Percentiles rank a stretch among this genome's conserved stretches.
phyloP scores from a whole-genome alignment of 2,797 vertebrate genomes.

The Microcaecilia unicolor region DNA sequence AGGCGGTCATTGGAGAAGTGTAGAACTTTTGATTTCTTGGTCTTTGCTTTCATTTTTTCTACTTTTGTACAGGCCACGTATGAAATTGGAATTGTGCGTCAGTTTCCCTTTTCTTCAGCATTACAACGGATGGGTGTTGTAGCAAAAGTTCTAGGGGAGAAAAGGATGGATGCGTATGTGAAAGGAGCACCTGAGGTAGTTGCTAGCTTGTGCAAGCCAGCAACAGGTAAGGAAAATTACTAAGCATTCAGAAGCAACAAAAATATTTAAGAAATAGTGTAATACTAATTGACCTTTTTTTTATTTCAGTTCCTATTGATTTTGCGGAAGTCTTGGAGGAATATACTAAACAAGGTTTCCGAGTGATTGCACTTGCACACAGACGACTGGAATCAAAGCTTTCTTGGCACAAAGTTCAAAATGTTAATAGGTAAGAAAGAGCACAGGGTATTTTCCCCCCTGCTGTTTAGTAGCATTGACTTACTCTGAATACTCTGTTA shows the following conservation, averaged over 20 bases:
- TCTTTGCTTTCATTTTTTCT: background rate
- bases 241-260: background rate
- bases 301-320: constrained; percentile 71
- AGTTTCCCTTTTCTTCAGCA: constrained; percentile 94
- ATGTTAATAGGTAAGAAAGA: constrained; percentile 70
- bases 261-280: background rate
- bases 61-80: constrained; percentile 67
- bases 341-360: constrained; percentile 90
- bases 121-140: constrained; percentile 92
- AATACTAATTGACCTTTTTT: constrained; percentile 2
- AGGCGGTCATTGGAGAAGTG: background rate
- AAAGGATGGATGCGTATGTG: constrained; percentile 89
- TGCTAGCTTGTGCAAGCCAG: constrained; percentile 81
- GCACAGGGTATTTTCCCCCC: background rate
- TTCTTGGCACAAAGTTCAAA: constrained; percentile 94
- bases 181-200: constrained; percentile 93
- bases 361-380: constrained; percentile 92
- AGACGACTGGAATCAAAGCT: constrained; percentile 87
- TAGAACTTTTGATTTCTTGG: background rate
- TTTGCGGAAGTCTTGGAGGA: constrained; percentile 81
- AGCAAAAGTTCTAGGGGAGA: constrained; percentile 77
- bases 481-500: too few relatives aligned
- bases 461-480: too few relatives aligned
- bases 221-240: constrained; percentile 74
- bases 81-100: constrained; percentile 92